Conservation (phyloP, 2,113 vertebrate genomes). For the Pandion haliaetus region DNA sequence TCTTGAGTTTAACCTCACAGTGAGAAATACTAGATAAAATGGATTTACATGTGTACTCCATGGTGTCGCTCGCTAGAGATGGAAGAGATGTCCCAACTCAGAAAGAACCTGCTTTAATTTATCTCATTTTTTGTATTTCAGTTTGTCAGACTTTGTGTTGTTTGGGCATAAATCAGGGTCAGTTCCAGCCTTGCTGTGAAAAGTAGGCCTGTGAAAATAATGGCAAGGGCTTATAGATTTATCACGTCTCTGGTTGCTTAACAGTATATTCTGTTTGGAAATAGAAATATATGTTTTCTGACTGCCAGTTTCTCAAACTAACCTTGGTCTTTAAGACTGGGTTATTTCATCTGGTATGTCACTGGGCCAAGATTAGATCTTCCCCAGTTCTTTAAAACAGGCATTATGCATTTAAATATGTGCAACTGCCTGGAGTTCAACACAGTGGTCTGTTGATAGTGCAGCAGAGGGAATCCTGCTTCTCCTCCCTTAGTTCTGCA, state of each 20-base stretch:
- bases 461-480: neutral
- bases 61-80: neutral
- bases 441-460: neutral
- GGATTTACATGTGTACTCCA: neutral
- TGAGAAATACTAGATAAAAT: neutral
- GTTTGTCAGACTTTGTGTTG: neutral
- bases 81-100: neutral
- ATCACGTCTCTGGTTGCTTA: neutral
- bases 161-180: neutral
- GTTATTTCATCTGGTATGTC: neutral
- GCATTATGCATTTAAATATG: neutral
- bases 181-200: neutral
- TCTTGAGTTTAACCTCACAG: neutral
- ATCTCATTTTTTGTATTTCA: constrained; percentile 10
- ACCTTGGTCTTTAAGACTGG: neutral
- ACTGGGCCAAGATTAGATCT: neutral
- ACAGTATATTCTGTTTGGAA: neutral
- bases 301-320: neutral
- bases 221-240: neutral
- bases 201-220: neutral
- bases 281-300: neutral
- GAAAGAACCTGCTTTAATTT: neutral
- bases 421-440: neutral
- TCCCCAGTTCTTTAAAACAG: neutral
- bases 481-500: neutral